Evolutionary conservation across 2,113 vertebrate genomes (phyloP).

Genomic region (Gallinago paraguaiae): DNA sequence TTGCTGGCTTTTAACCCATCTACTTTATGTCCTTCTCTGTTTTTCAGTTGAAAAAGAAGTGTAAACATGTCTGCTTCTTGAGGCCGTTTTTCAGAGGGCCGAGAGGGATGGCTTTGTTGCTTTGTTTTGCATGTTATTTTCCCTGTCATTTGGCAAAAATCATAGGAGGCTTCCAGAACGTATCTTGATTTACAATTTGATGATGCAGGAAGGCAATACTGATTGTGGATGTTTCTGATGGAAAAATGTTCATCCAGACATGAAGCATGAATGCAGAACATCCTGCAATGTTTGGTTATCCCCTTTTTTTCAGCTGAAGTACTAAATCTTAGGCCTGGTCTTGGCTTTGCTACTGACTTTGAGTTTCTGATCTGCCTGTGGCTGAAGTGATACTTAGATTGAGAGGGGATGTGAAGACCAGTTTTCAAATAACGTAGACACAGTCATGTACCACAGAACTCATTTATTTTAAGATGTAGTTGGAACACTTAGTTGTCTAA

Average conservation of each 20-base stretch:
- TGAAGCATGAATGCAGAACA: neutral
- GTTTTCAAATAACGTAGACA: constrained; percentile 3
- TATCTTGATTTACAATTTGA: neutral
- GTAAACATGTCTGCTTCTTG: neutral
- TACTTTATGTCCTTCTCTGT: neutral
- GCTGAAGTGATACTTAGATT: neutral
- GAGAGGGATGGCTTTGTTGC: neutral
- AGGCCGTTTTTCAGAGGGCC: neutral
- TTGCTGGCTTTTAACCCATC: constrained; percentile 2
- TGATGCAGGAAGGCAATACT: neutral
- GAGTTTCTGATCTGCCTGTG: neutral
- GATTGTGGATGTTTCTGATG: neutral
- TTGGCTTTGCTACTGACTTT: neutral
- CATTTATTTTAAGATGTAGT: constrained; percentile 28
- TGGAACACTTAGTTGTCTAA: constrained; percentile 59
- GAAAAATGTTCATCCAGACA: neutral
- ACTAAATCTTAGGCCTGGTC: neutral
- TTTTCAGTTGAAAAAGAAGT: neutral
- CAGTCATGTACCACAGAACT: constrained; percentile 42
- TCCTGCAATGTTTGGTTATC: neutral
- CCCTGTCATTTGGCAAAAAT: neutral
- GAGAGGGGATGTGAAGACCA: neutral
- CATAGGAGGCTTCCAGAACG: neutral
- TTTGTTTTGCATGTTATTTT: neutral
- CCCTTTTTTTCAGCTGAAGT: neutral